Base-by-base conservation (phyloP, 2,113 vertebrate species). In the Poecile atricapillus region DNA sequence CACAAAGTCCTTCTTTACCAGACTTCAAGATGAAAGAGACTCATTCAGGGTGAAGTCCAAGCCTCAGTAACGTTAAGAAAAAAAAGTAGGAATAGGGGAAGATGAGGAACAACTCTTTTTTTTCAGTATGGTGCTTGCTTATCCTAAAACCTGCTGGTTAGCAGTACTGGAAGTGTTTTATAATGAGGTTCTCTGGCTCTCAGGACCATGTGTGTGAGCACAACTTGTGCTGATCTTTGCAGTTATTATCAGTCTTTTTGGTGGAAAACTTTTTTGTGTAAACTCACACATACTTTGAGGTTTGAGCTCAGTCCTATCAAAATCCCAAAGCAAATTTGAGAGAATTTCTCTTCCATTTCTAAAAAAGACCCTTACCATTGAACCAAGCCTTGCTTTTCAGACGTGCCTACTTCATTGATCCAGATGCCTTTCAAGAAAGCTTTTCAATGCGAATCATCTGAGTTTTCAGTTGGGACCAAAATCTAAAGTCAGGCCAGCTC, bases 241-340 rank as follows among this genome's bases (percentile, higher is more conserved):
- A 84, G 47, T 41, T 93, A 69, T 78, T 35, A 56, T 64, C 39
- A 16, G 21, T 76, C 30, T 35, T 55, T 67, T 62, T 79, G 60
- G 49, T 44, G 76, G 23, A 89, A 86, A 44, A 67, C 14, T 74
- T 78, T 63, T 62, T 27, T 83, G 47, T 52, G 6, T 35, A 81
- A 80, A 49, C 65, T 70, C 35, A 55, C 0, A 0, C 37, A 44
- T 49, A 73, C 18, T 65, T 87, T 50, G 70, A 91, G 78, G 62
- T 94, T 85, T 93, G 81, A 35, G 50, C 53, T 95, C 75, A 33
- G 50, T 74, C 67, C 78, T 93, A 85, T 77, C 70, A 87, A 95
- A 95, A 96, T 50, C 47, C 22, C 58, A 76, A 87, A 46, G 70
- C 27, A 91, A 76, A 83, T 25, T 8, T 37, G 43, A 74, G 6